phyloP scores from a whole-genome alignment of 2,113 vertebrate species.

The Leucoraja erinaceus region DNA sequence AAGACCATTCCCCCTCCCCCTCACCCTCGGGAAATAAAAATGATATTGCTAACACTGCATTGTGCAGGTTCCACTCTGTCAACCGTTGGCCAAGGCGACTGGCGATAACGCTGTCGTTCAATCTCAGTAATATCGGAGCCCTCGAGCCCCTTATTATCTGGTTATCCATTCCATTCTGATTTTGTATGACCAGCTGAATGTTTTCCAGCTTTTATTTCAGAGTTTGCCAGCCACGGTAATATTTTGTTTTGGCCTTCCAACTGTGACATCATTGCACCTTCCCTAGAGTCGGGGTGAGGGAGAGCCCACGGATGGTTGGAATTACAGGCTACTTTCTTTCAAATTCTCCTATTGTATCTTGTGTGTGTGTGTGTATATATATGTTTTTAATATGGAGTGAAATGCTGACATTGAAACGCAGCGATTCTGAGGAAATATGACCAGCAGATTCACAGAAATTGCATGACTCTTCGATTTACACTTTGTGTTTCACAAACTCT shows the following conservation, averaged over 20 bases:
- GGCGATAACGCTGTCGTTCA: not conserved
- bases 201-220: not conserved
- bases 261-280: not conserved
- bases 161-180: not conserved
- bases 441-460: not conserved
- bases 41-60: slow-evolving; percentile 15
- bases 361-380: no score
- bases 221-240: not conserved
- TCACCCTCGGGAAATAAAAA: slow-evolving; percentile 41
- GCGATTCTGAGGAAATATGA: not conserved
- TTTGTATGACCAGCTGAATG: not conserved
- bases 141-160: not conserved
- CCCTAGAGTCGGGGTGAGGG: not conserved
- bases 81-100: not conserved
- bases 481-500: slow-evolving; percentile 1
- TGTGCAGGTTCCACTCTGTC: not conserved
- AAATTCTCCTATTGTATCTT: not conserved
- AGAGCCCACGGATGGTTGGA: not conserved
- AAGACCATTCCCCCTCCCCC: slow-evolving; percentile 46
- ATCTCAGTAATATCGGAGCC: not conserved
- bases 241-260: not conserved
- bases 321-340: not conserved
- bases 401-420: not conserved
- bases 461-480: not conserved
- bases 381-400: not conserved